A percentile compares a stretch with the other conserved stretches of the same genome.
Evolutionary conservation across 2,888 invertebrate species (phyloP).

Genomic region (Eilema griseolum): DNA sequence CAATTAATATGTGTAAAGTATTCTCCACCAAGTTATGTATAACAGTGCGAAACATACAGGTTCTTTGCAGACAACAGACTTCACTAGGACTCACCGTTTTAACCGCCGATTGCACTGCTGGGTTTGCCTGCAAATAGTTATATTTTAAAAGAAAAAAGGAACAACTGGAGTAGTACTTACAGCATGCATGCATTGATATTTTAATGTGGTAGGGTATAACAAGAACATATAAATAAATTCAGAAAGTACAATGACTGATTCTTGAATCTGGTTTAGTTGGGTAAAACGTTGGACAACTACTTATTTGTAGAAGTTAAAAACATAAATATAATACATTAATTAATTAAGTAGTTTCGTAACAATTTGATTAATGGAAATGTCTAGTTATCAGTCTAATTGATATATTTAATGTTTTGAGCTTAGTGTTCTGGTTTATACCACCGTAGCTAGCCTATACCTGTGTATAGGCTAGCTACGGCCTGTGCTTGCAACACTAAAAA

Average conservation of each 20-base stretch:
- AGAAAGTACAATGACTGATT: background rate
- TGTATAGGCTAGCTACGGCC: too few relatives aligned
- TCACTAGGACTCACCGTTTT: conserved; percentile 93
- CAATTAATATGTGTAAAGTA: conserved; percentile 40
- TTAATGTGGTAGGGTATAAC: background rate
- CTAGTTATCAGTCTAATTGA: background rate
- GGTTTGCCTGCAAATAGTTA: conserved; percentile 94
- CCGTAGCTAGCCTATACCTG: too few relatives aligned
- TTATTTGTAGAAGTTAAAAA: background rate
- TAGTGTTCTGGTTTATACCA: background rate
- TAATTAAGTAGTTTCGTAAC: too few relatives aligned
- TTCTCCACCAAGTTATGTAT: conserved; percentile 69
- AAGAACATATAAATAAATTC: conserved; percentile 1
- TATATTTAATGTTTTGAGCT: background rate
- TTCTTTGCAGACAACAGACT: conserved; percentile 52
- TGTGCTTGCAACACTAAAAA: too few relatives aligned
- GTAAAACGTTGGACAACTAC: background rate
- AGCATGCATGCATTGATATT: conserved; percentile 66
- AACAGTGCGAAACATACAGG: conserved; percentile 46
- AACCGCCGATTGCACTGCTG: conserved; percentile 96
- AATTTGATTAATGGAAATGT: too few relatives aligned
- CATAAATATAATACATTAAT: too few relatives aligned
- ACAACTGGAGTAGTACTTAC: conserved; percentile 64
- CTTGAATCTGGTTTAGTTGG: background rate
- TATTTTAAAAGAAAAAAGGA: conserved; percentile 75